Percentiles rank a stretch among this genome's conserved stretches.
Conservation (phyloP, 2,113 vertebrate genomes). For the Cyanoliseus patagonus region DNA sequence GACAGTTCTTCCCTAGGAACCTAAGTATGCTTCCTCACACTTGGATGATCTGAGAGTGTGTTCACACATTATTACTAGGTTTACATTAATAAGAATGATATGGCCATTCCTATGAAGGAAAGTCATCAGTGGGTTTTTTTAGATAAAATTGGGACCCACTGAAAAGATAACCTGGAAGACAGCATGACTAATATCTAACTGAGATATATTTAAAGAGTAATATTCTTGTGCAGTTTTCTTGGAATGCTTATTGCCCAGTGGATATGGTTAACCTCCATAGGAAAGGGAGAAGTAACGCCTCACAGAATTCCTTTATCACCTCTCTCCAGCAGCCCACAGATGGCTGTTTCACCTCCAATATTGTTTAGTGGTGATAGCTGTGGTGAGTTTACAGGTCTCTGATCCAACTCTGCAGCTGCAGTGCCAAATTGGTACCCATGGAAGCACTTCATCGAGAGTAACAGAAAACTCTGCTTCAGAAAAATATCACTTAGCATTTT, state of each 20-base stretch:
- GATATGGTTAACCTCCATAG: background rate
- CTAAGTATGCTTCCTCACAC: background rate
- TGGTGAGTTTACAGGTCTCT: background rate
- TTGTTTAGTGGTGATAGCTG: background rate
- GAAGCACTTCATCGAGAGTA: background rate
- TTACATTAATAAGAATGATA: background rate
- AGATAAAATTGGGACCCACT: background rate
- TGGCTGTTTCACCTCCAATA: background rate
- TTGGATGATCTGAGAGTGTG: background rate
- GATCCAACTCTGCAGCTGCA: background rate
- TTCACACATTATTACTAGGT: background rate
- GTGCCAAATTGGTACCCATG: background rate
- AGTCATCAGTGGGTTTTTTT: background rate
- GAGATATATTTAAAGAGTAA: background rate
- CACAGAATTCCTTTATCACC: background rate
- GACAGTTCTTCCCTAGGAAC: conserved; percentile 4
- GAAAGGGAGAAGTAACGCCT: background rate
- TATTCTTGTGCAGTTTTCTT: background rate
- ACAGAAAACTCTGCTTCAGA: background rate
- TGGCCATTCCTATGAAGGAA: background rate
- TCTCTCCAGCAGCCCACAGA: background rate
- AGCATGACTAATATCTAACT: background rate
- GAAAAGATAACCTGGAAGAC: background rate
- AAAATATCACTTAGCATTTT: background rate
- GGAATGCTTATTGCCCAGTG: background rate